Percentiles rank a stretch among this genome's conserved stretches.
These are phyloP conservation scores for Hydropotes inermis DNA, from an alignment of 2,113 vertebrate genomes.

Conservation along the genomic window DNA sequence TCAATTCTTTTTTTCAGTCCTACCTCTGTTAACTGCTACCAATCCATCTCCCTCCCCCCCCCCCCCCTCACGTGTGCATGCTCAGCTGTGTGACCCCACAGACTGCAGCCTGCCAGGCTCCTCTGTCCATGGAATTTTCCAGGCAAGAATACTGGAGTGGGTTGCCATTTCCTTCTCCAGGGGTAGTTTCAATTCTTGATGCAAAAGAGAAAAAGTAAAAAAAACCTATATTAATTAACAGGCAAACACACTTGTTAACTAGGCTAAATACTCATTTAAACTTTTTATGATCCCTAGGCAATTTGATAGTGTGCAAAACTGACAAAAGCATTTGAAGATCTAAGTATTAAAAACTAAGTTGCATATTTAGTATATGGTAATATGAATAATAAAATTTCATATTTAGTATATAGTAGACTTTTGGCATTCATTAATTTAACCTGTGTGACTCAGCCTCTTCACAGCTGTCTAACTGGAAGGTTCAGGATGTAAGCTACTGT, in stretches of 20 bases:
- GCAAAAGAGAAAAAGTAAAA: neutral
- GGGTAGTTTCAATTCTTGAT: conserved; percentile 21
- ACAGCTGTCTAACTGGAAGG: neutral
- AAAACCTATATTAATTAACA: conserved; percentile 1
- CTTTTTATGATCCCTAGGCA: neutral
- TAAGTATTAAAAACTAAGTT: neutral
- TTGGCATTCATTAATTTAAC: neutral
- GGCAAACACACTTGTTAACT: neutral
- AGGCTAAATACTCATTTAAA: conserved; percentile 6
- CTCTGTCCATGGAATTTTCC: neutral
- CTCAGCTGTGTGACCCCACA: neutral
- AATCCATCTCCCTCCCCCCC: neutral
- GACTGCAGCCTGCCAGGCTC: neutral
- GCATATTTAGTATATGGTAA: neutral
- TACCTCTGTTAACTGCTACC: neutral
- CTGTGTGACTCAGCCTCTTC: neutral
- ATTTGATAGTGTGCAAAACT: neutral
- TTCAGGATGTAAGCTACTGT: neutral
- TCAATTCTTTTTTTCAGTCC: neutral
- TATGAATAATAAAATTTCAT: neutral
- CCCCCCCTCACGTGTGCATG: neutral
- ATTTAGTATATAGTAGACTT: neutral
- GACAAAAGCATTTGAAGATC: neutral
- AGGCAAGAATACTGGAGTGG: neutral
- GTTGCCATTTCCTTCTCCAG: neutral